These are phyloP conservation scores for Tapera naevia DNA, from an alignment of 2,797 vertebrate genomes.

Conservation along the genomic window DNA sequence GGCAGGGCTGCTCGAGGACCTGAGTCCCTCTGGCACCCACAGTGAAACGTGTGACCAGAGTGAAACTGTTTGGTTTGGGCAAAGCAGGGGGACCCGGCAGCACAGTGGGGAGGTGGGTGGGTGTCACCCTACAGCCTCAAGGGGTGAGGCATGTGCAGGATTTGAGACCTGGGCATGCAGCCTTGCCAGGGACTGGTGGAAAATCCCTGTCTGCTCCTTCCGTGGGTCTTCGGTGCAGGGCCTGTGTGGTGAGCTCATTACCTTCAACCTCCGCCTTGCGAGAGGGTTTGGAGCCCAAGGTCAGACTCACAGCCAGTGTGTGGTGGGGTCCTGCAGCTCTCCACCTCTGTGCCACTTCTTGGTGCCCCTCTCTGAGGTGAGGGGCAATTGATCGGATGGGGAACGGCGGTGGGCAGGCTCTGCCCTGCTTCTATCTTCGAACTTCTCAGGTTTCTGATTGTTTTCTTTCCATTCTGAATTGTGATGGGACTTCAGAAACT, in stretches of 20 bases:
- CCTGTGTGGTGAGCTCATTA: rapidly evolving
- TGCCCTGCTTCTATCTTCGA: not conserved
- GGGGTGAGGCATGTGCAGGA: not conserved
- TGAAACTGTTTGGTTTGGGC: not conserved
- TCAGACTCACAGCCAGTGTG: rapidly evolving
- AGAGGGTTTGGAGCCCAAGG: not conserved
- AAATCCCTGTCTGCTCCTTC: not conserved
- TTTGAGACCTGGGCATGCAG: not conserved
- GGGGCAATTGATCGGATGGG: rapidly evolving
- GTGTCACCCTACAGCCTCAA: not conserved
- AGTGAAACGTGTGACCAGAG: not conserved
- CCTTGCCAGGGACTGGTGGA: rapidly evolving
- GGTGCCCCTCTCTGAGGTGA: not conserved
- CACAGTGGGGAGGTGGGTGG: not conserved
- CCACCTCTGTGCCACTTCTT: not conserved
- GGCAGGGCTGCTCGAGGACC: not conserved
- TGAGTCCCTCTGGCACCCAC: not conserved
- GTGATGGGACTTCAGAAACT: conserved; percentile 75
- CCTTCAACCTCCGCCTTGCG: not conserved
- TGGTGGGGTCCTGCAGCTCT: not conserved
- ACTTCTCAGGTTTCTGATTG: not conserved
- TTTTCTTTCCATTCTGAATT: conserved; percentile 48
- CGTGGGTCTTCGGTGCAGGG: rapidly evolving
- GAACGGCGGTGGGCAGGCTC: not conserved
- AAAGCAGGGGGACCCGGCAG: not conserved